phyloP scores from a whole-genome alignment of 2,113 vertebrate species.

The Odobenus rosmarus region DNA sequence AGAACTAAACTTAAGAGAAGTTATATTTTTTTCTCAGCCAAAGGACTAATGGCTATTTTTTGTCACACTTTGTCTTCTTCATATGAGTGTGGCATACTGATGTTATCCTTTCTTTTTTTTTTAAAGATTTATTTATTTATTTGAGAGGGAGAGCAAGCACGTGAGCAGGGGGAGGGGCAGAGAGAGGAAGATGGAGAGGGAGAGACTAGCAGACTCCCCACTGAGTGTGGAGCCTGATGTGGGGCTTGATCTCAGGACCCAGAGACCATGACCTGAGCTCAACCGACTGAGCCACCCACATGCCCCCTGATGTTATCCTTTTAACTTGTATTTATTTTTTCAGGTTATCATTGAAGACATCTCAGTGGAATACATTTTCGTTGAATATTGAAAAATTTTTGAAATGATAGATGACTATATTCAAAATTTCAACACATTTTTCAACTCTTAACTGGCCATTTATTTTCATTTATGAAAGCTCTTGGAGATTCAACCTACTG shows the following conservation, averaged over 20 bases:
- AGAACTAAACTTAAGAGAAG: conserved; percentile 57
- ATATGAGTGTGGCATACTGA: background rate
- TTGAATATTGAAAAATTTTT: background rate
- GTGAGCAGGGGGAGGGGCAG: background rate
- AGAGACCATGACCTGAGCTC: background rate
- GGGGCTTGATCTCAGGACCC: background rate
- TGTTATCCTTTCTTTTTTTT: conserved; percentile 28
- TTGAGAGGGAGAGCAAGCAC: background rate
- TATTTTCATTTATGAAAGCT: conserved; percentile 18
- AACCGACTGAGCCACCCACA: background rate
- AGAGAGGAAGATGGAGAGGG: background rate
- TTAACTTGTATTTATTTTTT: conserved; percentile 18
- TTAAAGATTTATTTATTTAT: background rate
- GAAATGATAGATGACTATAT: background rate
- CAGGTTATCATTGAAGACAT: background rate
- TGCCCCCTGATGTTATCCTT: conserved; percentile 18
- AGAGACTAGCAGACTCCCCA: background rate
- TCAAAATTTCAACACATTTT: conserved; percentile 42
- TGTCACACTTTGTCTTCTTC: conserved; percentile 1
- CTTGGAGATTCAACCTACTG: background rate
- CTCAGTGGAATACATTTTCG: background rate
- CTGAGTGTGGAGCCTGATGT: background rate
- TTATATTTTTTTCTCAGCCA: conserved; percentile 59
- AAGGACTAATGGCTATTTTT: conserved; percentile 28
- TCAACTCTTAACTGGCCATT: background rate